phyloP scores from a whole-genome alignment of 2,797 vertebrate species.

The Euthynnus affinis region DNA sequence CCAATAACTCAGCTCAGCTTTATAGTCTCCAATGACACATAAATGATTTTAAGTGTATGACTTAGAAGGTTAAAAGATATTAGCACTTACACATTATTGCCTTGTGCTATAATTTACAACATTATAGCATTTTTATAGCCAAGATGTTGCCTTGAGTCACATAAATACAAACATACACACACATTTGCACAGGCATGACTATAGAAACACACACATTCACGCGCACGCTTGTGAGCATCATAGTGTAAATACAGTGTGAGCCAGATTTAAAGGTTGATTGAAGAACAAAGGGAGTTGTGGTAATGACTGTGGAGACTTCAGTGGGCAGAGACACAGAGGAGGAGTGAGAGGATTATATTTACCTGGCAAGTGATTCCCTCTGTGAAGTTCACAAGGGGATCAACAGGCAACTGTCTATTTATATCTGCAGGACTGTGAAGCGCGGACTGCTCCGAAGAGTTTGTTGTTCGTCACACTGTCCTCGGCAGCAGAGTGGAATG shows the following conservation, averaged over 20 bases:
- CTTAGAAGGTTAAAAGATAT: constrained; percentile 53
- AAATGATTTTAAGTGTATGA: constrained; percentile 47
- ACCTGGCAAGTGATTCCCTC: constrained; percentile 42
- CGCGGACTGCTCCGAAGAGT: constrained; percentile 10
- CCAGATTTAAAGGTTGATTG: constrained; percentile 53
- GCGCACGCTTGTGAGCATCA: neutral
- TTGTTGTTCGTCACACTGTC: constrained; percentile 9
- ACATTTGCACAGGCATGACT: neutral
- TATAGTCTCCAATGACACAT: constrained; percentile 15
- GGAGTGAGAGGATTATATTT: constrained; percentile 46
- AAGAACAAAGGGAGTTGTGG: constrained; percentile 63
- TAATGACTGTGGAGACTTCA: constrained; percentile 32
- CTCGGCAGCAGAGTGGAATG: constrained; percentile 7
- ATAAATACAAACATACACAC: constrained; percentile 30
- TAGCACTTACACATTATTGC: constrained; percentile 45
- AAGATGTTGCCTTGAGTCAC: constrained; percentile 8
- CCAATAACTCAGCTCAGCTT: constrained; percentile 11
- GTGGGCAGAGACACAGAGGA: constrained; percentile 7
- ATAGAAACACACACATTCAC: constrained; percentile 6
- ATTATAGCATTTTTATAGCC: constrained; percentile 33
- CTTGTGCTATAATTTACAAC: constrained; percentile 41
- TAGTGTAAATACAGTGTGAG: constrained; percentile 32
- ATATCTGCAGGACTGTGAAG: constrained; percentile 20
- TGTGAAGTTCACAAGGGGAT: constrained; percentile 46
- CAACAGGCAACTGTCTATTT: constrained; percentile 39